phyloP scores from a whole-genome alignment of 2,888 invertebrate genomes.

The Tridacna gigas region DNA sequence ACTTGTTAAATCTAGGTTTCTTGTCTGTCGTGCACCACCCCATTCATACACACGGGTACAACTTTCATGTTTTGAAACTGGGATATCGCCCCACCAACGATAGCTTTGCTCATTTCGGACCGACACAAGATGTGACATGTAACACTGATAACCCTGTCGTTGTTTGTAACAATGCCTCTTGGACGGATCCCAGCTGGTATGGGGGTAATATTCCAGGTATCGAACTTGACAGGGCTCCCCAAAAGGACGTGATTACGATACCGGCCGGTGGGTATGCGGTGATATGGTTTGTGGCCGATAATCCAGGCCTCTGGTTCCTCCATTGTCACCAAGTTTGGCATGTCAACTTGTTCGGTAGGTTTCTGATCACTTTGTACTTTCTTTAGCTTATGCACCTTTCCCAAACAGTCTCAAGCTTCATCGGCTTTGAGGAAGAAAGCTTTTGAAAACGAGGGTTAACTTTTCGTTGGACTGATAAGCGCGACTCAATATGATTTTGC shows the following conservation, averaged over 20 bases:
- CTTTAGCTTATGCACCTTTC: too few relatives aligned
- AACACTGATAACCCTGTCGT: conserved; percentile 3
- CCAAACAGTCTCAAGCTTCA: too few relatives aligned
- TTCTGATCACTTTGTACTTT: neutral
- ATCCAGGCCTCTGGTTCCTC: conserved; percentile 78
- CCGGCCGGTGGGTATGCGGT: conserved; percentile 78
- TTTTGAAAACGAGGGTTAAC: too few relatives aligned
- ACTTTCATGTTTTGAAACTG: conserved; percentile 75
- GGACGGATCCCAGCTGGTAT: conserved; percentile 69
- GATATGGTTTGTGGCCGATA: conserved; percentile 76
- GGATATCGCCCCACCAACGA: conserved; percentile 66
- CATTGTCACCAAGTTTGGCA: conserved; percentile 79
- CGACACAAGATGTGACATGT: conserved; percentile 69
- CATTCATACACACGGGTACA: conserved; percentile 79
- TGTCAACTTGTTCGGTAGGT: conserved; percentile 18
- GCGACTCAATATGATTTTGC: too few relatives aligned
- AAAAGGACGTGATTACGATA: conserved; percentile 77
- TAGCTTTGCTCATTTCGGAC: conserved; percentile 29
- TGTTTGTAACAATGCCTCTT: conserved; percentile 62
- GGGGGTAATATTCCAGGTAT: conserved; percentile 66
- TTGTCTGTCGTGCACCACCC: conserved; percentile 70
- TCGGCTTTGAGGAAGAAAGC: too few relatives aligned
- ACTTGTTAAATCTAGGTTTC: conserved; percentile 67
- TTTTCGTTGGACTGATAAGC: too few relatives aligned
- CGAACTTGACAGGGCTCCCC: conserved; percentile 65